These are phyloP conservation scores for Temnothorax ravouxi DNA, from an alignment of 2,888 invertebrate genomes.

Conservation along the genomic window DNA sequence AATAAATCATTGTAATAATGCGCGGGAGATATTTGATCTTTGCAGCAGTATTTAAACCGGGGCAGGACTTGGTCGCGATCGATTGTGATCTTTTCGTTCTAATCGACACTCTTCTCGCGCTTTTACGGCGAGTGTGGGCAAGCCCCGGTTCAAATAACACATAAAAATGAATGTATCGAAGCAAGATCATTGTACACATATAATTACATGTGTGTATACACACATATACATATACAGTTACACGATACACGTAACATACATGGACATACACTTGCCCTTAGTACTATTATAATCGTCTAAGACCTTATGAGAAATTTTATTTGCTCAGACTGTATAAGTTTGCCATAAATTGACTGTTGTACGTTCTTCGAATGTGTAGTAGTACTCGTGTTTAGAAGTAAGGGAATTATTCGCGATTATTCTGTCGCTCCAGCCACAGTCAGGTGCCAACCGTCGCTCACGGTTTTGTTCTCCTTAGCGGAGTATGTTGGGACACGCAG, in stretches of 20 bases:
- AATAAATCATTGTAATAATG: constrained; percentile 80
- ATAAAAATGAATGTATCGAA: constrained; percentile 33
- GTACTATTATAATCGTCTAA: constrained; percentile 68
- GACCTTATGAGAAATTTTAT: constrained; percentile 71
- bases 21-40: constrained; percentile 75
- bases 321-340: constrained; percentile 83
- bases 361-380: constrained; percentile 63
- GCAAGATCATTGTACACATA: constrained; percentile 38
- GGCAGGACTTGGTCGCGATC: constrained; percentile 53
- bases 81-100: constrained; percentile 44
- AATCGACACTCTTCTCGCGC: background rate
- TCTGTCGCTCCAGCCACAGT: constrained; percentile 68
- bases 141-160: constrained; percentile 64
- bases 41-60: constrained; percentile 76
- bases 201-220: constrained; percentile 24
- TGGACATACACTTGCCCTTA: constrained; percentile 53
- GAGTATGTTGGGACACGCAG: constrained; percentile 46
- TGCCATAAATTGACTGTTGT: constrained; percentile 80
- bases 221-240: constrained; percentile 31
- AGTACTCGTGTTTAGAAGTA: constrained; percentile 69
- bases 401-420: constrained; percentile 70
- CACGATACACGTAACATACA: constrained; percentile 21
- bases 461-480: constrained; percentile 62
- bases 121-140: background rate
- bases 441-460: constrained; percentile 79